phyloP scores from a whole-genome alignment of 1,140 invertebrate species.

The Atopsyche davidsoni region DNA sequence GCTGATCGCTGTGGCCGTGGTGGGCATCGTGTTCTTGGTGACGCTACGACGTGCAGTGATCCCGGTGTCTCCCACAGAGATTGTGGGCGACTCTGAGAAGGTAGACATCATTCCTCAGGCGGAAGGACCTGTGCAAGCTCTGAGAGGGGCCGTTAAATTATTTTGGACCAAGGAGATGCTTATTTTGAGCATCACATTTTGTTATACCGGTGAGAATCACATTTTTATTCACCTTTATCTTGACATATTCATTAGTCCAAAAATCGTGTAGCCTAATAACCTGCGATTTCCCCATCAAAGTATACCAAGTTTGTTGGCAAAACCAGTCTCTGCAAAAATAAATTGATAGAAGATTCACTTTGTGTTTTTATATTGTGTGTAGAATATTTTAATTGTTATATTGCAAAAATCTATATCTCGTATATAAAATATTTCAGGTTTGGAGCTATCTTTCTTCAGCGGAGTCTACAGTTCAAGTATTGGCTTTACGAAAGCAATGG shows the following conservation, averaged over 20 bases:
- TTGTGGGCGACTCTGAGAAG: conserved; percentile 49
- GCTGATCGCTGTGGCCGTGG: conserved; percentile 58
- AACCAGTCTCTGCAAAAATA: too few species aligned
- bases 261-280: too few species aligned
- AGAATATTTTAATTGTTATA: too few species aligned
- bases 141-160: conserved; percentile 67
- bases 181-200: conserved; percentile 75
- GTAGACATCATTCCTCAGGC: conserved; percentile 51
- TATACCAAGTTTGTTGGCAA: too few species aligned
- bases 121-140: conserved; percentile 56
- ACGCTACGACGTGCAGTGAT: conserved; percentile 53
- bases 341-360: too few species aligned
- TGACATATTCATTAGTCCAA: too few species aligned
- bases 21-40: conserved; percentile 65
- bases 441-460: conserved; percentile 90
- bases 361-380: too few species aligned
- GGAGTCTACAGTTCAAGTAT: conserved; percentile 91
- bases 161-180: conserved; percentile 81
- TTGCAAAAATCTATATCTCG: neutral
- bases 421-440: conserved; percentile 64
- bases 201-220: conserved; percentile 71
- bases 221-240: too few species aligned
- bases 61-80: conserved; percentile 33
- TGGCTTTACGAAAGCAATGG: conserved; percentile 74
- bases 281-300: too few species aligned